Base-by-base conservation (phyloP, 1,140 invertebrate genomes). In the Diachasmimorpha longicaudata region DNA sequence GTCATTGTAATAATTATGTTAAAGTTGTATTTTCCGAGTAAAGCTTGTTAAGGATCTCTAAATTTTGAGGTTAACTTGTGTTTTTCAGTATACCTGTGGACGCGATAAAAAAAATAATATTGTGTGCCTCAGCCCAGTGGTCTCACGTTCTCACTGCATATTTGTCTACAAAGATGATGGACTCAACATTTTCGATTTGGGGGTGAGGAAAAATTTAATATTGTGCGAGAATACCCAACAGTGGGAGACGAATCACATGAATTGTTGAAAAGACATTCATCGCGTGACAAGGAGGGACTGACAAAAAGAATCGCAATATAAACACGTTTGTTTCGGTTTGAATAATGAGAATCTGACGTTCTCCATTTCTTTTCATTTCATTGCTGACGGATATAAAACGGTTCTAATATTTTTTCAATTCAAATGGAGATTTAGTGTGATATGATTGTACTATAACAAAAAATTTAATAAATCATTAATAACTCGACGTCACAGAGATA, bases 111-210 rank as follows among this genome's bases (percentile, higher is more conserved):
- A 78, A 0, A 84, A 79, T 70, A 16, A 80, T 31, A 79, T 85
- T 37, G 9, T 81, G 6, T 83, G 84, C 25, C 16, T 72, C 1
- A 81, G 80, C 67, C 6, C 81, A 36, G 14, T 70, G 10, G 82
- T 85, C 16, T 86, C 85, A 9, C 78, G 85, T 4, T 70, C 70
- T 8, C 85, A 86, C 67, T 86, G 84, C 36, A 42, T 80, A 4
- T 85, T 86, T 72, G 69, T 79, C 6, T 66, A 42, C 23, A 36
- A 39, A 0, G 10, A 58, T 19, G 37, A 77, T 68, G 79, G 69
- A 16, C 68, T 85, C 23, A 79, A 78, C 13, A 69, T 81, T 10
- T 77, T 81, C 13, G 82, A 84, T 73, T 77, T 84, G 16, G 67
- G 68, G 70, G 84, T 85, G 78, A 79, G 55, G 48, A 14, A 8